phyloP scores from a whole-genome alignment of 1,140 invertebrate genomes.

The Geopemphigus sp. region DNA sequence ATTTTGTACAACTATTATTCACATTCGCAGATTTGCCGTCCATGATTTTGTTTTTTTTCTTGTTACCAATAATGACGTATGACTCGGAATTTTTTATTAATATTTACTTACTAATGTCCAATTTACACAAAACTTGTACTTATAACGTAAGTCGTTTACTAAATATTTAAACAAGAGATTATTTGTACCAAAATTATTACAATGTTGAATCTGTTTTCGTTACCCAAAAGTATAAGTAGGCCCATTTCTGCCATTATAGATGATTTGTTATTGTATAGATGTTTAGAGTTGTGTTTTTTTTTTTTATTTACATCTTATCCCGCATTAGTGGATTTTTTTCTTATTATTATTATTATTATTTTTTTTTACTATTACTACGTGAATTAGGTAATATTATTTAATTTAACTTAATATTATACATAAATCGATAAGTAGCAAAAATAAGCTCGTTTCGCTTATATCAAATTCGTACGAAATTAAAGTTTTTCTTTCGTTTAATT shows the following conservation, averaged over 20 bases:
- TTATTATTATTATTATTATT: slow-evolving; percentile 39
- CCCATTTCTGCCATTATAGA: slow-evolving; percentile 46
- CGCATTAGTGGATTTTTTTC: slow-evolving; percentile 14
- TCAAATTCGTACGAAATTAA: not conserved
- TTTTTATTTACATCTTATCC: slow-evolving; percentile 7
- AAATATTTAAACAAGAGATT: not conserved
- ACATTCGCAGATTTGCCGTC: slow-evolving; percentile 43
- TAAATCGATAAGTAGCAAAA: slow-evolving; percentile 21
- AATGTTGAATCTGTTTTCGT: slow-evolving; percentile 32
- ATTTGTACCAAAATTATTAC: slow-evolving; percentile 21
- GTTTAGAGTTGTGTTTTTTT: slow-evolving; percentile 44
- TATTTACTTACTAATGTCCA: not conserved
- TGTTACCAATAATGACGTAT: slow-evolving; percentile 25
- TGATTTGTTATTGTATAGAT: slow-evolving; percentile 49
- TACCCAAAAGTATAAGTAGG: slow-evolving; percentile 32
- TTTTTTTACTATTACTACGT: slow-evolving; percentile 38
- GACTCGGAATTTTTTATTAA: not conserved
- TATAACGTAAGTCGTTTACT: slow-evolving; percentile 26
- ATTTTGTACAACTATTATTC: slow-evolving; percentile 29
- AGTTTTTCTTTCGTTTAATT: not conserved
- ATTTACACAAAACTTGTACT: slow-evolving; percentile 18
- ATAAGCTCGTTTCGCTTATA: slow-evolving; percentile 1
- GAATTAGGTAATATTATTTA: slow-evolving; percentile 48
- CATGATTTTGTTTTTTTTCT: slow-evolving; percentile 46
- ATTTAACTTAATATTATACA: slow-evolving; percentile 42